Percentiles rank a stretch among this genome's conserved stretches.
These are phyloP conservation scores for Bombylius major DNA, from an alignment of 2,888 invertebrate genomes.

Conservation along the genomic window DNA sequence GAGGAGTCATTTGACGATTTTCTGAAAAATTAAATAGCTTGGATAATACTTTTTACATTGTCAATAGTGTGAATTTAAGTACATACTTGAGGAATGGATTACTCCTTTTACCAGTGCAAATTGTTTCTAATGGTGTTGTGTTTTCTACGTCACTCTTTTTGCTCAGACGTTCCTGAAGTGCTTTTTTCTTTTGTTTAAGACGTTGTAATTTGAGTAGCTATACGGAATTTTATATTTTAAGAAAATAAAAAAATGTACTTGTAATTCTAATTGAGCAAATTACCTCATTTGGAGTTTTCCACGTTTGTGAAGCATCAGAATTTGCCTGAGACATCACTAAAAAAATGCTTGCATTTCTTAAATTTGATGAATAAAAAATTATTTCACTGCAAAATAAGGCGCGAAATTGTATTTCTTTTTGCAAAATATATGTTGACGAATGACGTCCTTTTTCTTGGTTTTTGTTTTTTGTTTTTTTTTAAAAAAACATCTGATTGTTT, in stretches of 20 bases:
- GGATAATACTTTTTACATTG: no score
- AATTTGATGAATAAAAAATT: no score
- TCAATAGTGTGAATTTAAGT: no score
- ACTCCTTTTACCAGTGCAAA: slow-evolving; percentile 51
- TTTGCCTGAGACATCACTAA: slow-evolving; percentile 22
- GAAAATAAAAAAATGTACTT: background rate
- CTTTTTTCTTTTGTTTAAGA: slow-evolving; percentile 62
- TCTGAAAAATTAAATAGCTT: slow-evolving; percentile 10
- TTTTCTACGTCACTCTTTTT: slow-evolving; percentile 25
- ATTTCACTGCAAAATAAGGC: no score
- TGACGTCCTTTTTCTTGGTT: no score
- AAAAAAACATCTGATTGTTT: no score
- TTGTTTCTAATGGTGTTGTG: slow-evolving; percentile 25
- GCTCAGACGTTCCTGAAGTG: slow-evolving; percentile 56
- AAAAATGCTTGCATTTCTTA: no score
- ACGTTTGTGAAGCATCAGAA: slow-evolving; percentile 18
- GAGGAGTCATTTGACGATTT: slow-evolving; percentile 16
- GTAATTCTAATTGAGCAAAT: background rate
- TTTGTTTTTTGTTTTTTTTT: background rate
- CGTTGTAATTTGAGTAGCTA: slow-evolving; percentile 49
- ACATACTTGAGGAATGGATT: slow-evolving; percentile 62
- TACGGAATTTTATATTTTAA: background rate
- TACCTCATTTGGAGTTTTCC: slow-evolving; percentile 35
- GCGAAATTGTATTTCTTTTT: no score
- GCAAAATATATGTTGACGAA: no score